These are phyloP conservation scores for Sarcophaga variegata DNA, from an alignment of 2,888 invertebrate genomes.

Conservation along the genomic window DNA sequence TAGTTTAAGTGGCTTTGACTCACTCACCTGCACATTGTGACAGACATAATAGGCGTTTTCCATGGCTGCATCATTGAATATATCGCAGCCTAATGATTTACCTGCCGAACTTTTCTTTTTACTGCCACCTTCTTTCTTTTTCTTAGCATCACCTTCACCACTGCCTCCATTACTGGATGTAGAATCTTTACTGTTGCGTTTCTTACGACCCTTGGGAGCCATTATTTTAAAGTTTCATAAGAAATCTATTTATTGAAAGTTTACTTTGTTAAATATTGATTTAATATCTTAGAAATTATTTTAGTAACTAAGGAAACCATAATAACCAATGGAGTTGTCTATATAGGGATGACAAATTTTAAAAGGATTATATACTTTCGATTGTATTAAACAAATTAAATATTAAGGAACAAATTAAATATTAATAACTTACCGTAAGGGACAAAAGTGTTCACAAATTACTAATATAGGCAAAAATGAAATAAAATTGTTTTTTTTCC, in stretches of 20 bases:
- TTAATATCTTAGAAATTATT: background rate
- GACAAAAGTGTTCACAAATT: too few relatives aligned
- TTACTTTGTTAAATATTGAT: background rate
- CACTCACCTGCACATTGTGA: constrained; percentile 91
- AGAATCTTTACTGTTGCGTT: constrained; percentile 84
- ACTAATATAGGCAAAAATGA: too few relatives aligned
- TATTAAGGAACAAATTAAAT: too few relatives aligned
- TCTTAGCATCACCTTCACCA: constrained; percentile 80
- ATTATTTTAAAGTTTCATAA: constrained; percentile 67
- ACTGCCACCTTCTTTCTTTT: constrained; percentile 83
- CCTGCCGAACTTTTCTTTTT: constrained; percentile 82
- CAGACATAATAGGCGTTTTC: constrained; percentile 96
- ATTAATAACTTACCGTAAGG: too few relatives aligned
- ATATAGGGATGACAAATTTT: too few relatives aligned
- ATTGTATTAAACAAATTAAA: too few relatives aligned
- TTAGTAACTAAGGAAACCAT: too few relatives aligned
- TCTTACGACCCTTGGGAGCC: constrained; percentile 83
- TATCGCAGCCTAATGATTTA: constrained; percentile 89
- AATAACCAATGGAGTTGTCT: too few relatives aligned
- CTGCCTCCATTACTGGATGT: constrained; percentile 77
- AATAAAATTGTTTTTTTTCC: too few relatives aligned
- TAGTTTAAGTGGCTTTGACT: background rate
- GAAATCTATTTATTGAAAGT: background rate
- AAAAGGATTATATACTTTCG: too few relatives aligned
- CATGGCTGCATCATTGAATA: constrained; percentile 95